Conservation (phyloP, 2,113 vertebrate genomes). For the Balaeniceps rex region DNA sequence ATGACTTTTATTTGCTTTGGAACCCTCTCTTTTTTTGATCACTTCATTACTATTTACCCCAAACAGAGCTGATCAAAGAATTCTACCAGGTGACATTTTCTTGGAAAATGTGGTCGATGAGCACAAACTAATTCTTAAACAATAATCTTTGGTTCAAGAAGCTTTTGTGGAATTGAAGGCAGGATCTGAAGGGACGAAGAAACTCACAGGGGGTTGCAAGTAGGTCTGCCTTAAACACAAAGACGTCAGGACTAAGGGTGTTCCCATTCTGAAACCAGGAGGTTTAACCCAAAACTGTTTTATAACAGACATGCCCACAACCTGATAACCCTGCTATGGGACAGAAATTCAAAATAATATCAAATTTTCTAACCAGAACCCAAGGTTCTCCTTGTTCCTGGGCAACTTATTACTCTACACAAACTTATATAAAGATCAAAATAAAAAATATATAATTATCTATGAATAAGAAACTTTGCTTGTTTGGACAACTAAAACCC, state of each 20-base stretch:
- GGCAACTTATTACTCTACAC: background rate
- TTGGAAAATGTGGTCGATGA: background rate
- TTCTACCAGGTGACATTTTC: background rate
- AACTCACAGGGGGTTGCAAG: background rate
- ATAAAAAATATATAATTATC: background rate
- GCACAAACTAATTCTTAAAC: background rate
- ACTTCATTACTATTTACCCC: background rate
- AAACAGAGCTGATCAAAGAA: background rate
- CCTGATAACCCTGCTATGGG: background rate
- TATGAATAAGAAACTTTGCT: background rate
- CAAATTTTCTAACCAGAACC: background rate
- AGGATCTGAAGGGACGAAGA: background rate
- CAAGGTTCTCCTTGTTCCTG: background rate
- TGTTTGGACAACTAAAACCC: background rate
- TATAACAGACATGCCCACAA: background rate
- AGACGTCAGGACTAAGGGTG: background rate
- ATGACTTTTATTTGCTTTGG: background rate
- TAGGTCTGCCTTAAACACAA: background rate
- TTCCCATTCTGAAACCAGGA: background rate
- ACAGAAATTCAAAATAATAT: background rate
- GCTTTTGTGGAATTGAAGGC: background rate
- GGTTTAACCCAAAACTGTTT: background rate
- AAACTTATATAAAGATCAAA: background rate
- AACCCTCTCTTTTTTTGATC: background rate
- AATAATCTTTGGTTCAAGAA: background rate